Percentiles rank a stretch among this genome's conserved stretches.
Conservation (phyloP, 2,888 invertebrate genomes). For the Cosmopolites sordidus region DNA sequence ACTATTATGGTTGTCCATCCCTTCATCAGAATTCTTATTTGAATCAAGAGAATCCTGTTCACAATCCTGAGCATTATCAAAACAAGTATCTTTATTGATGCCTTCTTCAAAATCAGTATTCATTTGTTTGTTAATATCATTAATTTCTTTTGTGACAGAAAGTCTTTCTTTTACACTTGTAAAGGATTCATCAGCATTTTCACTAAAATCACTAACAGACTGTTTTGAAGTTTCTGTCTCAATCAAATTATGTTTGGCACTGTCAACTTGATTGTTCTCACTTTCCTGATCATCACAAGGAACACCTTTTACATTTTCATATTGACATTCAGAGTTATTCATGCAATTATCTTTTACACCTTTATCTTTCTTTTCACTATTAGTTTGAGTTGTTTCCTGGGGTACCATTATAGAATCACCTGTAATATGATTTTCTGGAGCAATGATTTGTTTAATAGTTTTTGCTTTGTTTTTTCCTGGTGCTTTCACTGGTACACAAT, state of each 20-base stretch:
- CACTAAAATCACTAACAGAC: slow-evolving; percentile 19
- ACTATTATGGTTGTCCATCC: slow-evolving; percentile 4
- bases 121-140: not conserved
- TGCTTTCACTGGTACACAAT: slow-evolving; percentile 49
- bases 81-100: slow-evolving; percentile 14
- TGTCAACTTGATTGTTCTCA: slow-evolving; percentile 14
- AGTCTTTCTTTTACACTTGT: slow-evolving; percentile 4
- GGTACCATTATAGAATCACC: slow-evolving; percentile 35
- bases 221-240: slow-evolving; percentile 12
- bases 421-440: slow-evolving; percentile 40
- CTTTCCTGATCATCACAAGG: slow-evolving; percentile 19
- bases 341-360: not conserved
- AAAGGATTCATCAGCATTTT: slow-evolving; percentile 15
- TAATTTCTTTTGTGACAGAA: slow-evolving; percentile 2
- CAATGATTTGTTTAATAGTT: slow-evolving; percentile 33
- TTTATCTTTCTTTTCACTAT: slow-evolving; percentile 7
- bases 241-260: slow-evolving; percentile 10
- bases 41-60: slow-evolving; percentile 20
- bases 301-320: slow-evolving; percentile 7
- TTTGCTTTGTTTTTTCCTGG: slow-evolving; percentile 28
- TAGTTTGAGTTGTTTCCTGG: slow-evolving; percentile 3
- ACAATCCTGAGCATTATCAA: slow-evolving; percentile 24
- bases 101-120: slow-evolving; percentile 1
- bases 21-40: slow-evolving; percentile 8
- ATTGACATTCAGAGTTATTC: not conserved